phyloP scores from a whole-genome alignment of 2,797 vertebrate genomes.

The Erethizon dorsatum region DNA sequence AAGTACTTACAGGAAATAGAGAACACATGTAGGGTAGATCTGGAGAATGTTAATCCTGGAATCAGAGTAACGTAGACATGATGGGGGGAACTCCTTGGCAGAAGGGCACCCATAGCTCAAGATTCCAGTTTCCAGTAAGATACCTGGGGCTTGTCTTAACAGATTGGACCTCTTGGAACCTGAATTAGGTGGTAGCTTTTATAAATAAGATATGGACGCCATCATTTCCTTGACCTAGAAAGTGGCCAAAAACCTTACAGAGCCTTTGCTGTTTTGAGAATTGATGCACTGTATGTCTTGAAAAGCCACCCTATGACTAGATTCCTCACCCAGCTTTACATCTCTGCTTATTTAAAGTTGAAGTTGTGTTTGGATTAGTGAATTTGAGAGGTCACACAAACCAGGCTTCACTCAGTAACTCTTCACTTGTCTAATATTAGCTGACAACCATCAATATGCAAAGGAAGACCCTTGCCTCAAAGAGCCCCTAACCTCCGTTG shows the following conservation, averaged over 20 bases:
- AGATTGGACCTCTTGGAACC: background rate
- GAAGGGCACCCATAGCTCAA: background rate
- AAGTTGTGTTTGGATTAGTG: background rate
- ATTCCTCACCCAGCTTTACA: background rate
- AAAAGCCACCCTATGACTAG: background rate
- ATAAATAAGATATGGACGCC: background rate
- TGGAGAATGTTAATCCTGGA: background rate
- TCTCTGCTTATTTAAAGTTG: conserved; percentile 16
- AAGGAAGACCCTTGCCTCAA: background rate
- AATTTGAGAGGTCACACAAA: background rate
- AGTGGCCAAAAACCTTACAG: background rate
- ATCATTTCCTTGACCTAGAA: background rate
- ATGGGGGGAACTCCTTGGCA: background rate
- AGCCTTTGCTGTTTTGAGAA: background rate
- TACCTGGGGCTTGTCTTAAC: background rate
- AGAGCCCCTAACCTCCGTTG: background rate
- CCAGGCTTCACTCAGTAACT: background rate
- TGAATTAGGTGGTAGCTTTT: background rate
- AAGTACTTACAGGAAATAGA: background rate
- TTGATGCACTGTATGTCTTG: background rate
- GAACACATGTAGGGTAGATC: background rate
- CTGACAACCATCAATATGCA: background rate
- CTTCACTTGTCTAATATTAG: conserved; percentile 1
- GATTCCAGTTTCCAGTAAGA: background rate
- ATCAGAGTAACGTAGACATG: background rate